Evolutionary conservation across 2,888 invertebrate species (phyloP).

Genomic region (Incurvaria masculella): DNA sequence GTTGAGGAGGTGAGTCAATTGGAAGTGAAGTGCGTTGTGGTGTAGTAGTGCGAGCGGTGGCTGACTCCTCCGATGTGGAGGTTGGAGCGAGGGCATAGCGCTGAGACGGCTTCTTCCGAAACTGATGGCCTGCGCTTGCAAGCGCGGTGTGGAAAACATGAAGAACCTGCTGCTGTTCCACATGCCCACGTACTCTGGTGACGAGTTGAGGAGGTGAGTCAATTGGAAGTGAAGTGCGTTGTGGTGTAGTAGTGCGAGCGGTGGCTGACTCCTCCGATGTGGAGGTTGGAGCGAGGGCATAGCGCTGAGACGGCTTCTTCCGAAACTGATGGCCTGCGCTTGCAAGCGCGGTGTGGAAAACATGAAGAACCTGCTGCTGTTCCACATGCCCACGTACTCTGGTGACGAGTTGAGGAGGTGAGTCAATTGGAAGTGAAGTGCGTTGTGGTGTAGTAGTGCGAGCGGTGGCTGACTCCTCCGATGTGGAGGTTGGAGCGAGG

Average conservation of each 20-base stretch:
- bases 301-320: constrained; percentile 30
- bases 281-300: no score
- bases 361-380: constrained; percentile 34
- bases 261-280: no score
- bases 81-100: no score
- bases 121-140: constrained; percentile 44
- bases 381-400: constrained; percentile 32
- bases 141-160: constrained; percentile 36
- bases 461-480: no score
- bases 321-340: constrained; percentile 44
- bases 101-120: constrained; percentile 35
- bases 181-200: constrained; percentile 34
- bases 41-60: no score
- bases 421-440: no score
- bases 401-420: constrained; percentile 43
- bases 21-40: no score
- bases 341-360: constrained; percentile 40
- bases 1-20: constrained; percentile 41
- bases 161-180: constrained; percentile 34
- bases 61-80: no score
- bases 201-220: constrained; percentile 40
- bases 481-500: no score
- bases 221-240: no score
- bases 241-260: no score
- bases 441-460: no score